phyloP scores from a whole-genome alignment of 2,888 invertebrate genomes.

The Furcula furcula region DNA sequence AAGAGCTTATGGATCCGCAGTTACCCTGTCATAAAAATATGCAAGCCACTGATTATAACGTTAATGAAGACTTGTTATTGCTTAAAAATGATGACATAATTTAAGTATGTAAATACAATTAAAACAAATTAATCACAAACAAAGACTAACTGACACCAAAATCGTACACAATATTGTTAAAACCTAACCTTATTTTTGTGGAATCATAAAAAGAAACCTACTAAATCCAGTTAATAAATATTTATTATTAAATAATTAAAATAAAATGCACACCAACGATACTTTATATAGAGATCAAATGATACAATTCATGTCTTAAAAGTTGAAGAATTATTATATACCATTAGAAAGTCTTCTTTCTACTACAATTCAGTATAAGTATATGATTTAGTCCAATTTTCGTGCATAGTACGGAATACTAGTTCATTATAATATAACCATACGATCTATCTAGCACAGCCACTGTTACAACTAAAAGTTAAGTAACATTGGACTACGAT shows the following conservation, averaged over 20 bases:
- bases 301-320: constrained; percentile 30
- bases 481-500: constrained; percentile 49
- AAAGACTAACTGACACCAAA: too few relatives aligned
- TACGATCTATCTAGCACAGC: constrained; percentile 42
- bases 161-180: constrained; percentile 18
- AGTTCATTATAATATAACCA: neutral
- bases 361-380: constrained; percentile 9
- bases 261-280: constrained; percentile 36
- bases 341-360: constrained; percentile 17
- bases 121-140: neutral
- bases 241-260: constrained; percentile 30
- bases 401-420: neutral
- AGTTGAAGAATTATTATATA: constrained; percentile 7
- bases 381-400: neutral
- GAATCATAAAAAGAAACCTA: constrained; percentile 33
- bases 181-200: constrained; percentile 31
- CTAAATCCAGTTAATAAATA: constrained; percentile 37
- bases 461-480: constrained; percentile 43
- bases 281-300: constrained; percentile 39
- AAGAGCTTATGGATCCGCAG: too few relatives aligned
- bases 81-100: too few relatives aligned
- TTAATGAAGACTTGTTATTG: too few relatives aligned
- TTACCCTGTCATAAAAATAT: too few relatives aligned
- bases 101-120: too few relatives aligned
- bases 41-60: too few relatives aligned